Evolutionary conservation across 2,888 invertebrate genomes (phyloP).

Genomic region (Tetragonula carbonaria): DNA sequence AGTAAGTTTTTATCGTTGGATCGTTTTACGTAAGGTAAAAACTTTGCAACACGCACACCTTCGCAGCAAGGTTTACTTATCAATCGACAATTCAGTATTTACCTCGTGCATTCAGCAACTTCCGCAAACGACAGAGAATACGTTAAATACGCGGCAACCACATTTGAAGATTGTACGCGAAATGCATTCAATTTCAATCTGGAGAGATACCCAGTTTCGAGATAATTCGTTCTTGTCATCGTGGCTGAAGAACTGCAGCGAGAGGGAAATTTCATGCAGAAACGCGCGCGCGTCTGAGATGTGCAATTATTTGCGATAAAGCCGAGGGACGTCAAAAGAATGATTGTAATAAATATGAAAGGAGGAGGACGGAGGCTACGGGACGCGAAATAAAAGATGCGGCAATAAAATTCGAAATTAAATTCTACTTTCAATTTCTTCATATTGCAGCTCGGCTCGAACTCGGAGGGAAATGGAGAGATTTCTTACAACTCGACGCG

Average conservation of each 20-base stretch:
- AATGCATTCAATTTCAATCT: neutral
- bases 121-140: too few species aligned
- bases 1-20: too few species aligned
- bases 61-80: too few species aligned
- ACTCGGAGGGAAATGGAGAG: neutral
- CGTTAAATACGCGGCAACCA: neutral
- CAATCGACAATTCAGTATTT: too few species aligned
- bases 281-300: neutral
- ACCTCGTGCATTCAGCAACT: too few species aligned
- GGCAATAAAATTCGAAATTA: constrained; percentile 7
- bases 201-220: neutral
- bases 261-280: neutral
- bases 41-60: too few species aligned
- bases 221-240: neutral
- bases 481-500: neutral
- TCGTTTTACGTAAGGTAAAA: too few species aligned
- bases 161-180: neutral
- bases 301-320: neutral
- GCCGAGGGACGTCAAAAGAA: neutral
- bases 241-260: neutral
- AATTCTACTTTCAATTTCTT: constrained; percentile 13
- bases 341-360: neutral
- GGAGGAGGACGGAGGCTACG: neutral
- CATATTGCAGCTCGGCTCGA: neutral
- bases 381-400: neutral